These are phyloP conservation scores for Lathamus discolor DNA, from an alignment of 2,113 vertebrate species.

Conservation along the genomic window DNA sequence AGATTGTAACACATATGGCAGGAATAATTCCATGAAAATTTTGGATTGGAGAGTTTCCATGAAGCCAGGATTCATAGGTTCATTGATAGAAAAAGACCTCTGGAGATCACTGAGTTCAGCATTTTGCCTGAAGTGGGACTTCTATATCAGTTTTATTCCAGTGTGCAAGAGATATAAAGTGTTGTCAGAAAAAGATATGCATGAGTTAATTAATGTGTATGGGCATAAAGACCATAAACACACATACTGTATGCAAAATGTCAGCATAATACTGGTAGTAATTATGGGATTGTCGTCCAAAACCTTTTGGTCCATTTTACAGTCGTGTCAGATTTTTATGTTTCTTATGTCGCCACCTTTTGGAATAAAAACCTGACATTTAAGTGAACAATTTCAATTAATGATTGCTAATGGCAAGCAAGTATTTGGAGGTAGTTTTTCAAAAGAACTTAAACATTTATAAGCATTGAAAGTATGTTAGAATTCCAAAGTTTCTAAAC, in stretches of 20 bases:
- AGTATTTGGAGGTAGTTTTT: background rate
- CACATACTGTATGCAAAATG: background rate
- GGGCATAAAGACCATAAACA: background rate
- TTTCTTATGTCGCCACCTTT: background rate
- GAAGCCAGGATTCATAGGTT: background rate
- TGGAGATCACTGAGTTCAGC: fast-evolving
- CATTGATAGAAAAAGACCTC: background rate
- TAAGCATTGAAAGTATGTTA: background rate
- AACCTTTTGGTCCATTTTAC: background rate
- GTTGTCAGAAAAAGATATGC: background rate
- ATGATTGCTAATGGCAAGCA: background rate
- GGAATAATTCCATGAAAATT: background rate
- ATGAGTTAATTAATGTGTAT: background rate
- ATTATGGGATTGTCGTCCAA: background rate
- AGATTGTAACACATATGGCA: background rate
- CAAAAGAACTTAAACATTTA: background rate
- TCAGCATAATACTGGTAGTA: background rate
- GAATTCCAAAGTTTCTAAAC: background rate
- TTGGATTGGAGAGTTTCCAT: background rate
- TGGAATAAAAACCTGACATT: background rate
- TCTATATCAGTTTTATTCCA: background rate
- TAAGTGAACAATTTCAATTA: background rate
- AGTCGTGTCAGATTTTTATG: background rate
- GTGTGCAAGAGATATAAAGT: background rate
- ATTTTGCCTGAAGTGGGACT: background rate